A percentile compares a stretch with the other conserved stretches of the same genome.
phyloP scores from a whole-genome alignment of 1,140 invertebrate species.

The Lordiphosa stackelbergi region DNA sequence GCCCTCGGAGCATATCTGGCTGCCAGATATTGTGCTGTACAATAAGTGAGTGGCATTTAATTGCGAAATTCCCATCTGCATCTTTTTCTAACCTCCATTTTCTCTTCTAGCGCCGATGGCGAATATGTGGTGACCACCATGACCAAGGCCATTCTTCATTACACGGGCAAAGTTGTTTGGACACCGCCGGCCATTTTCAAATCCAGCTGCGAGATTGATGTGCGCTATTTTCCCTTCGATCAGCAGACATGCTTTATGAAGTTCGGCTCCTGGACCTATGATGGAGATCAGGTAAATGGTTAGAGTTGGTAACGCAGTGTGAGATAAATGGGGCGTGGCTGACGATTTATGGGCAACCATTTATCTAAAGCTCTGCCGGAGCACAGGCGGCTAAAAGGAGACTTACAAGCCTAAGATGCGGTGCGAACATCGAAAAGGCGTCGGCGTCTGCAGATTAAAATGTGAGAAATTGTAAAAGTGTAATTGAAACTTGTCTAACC shows the following conservation, averaged over 20 bases:
- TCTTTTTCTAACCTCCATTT: slow-evolving; percentile 41
- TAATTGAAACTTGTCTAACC: slow-evolving; percentile 75
- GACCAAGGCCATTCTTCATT: slow-evolving; percentile 95
- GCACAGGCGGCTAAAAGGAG: slow-evolving; percentile 17
- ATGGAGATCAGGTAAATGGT: slow-evolving; percentile 89
- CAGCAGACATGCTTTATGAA: slow-evolving; percentile 98
- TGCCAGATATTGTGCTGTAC: slow-evolving; percentile 97
- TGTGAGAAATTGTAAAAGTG: slow-evolving; percentile 75
- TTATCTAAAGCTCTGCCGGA: slow-evolving; percentile 39
- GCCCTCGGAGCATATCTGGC: slow-evolving; percentile 94
- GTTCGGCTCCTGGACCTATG: slow-evolving; percentile 99
- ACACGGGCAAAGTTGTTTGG: slow-evolving; percentile 93
- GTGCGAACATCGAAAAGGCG: slow-evolving; percentile 67
- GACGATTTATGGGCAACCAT: slow-evolving; percentile 53
- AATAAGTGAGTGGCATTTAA: slow-evolving; percentile 88
- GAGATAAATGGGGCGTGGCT: slow-evolving; percentile 51
- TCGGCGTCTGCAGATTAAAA: slow-evolving; percentile 63
- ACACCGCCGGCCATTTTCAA: slow-evolving; percentile 98
- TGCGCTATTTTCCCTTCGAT: slow-evolving; percentile 97
- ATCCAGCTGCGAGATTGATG: slow-evolving; percentile 97
- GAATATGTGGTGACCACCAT: slow-evolving; percentile 98
- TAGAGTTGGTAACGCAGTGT: slow-evolving; percentile 4
- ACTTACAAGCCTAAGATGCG: slow-evolving; percentile 65
- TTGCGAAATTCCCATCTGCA: too few species aligned
- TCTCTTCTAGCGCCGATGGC: slow-evolving; percentile 90